phyloP scores from a whole-genome alignment of 2,113 vertebrate genomes.

The Otis tarda region DNA sequence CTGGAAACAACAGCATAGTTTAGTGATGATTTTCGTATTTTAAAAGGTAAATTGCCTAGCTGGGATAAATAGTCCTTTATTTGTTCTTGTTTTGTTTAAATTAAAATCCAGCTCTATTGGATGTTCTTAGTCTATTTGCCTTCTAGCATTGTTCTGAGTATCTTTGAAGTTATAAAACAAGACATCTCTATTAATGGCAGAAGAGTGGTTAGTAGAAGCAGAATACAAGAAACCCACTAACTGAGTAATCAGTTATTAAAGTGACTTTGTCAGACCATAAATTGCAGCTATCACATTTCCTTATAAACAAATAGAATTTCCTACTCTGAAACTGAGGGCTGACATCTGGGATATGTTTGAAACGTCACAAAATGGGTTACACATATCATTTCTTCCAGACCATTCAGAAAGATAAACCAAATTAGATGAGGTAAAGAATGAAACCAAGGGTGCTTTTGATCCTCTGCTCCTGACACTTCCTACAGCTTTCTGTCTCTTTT shows the following conservation, averaged over 20 bases:
- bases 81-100: constrained; percentile 26
- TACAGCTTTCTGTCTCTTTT: not conserved
- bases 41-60: constrained; percentile 36
- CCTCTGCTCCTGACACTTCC: not conserved
- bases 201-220: constrained; percentile 3
- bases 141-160: not conserved
- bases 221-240: not conserved
- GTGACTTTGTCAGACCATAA: constrained; percentile 4
- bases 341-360: not conserved
- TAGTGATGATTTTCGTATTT: constrained; percentile 14
- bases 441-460: not conserved
- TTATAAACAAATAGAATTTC: not conserved
- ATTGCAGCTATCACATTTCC: not conserved
- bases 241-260: constrained; percentile 3
- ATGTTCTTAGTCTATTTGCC: not conserved
- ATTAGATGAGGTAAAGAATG: not conserved
- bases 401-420: not conserved
- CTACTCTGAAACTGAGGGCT: not conserved
- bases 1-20: constrained; percentile 21
- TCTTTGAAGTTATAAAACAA: not conserved
- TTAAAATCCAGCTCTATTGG: not conserved
- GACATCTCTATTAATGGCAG: not conserved
- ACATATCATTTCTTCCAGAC: not conserved
- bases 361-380: not conserved
- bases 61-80: constrained; percentile 1